Percentiles rank a stretch among this genome's conserved stretches.
Conservation (phyloP, 1,140 invertebrate genomes). For the Pogonomyrmex californicus region DNA sequence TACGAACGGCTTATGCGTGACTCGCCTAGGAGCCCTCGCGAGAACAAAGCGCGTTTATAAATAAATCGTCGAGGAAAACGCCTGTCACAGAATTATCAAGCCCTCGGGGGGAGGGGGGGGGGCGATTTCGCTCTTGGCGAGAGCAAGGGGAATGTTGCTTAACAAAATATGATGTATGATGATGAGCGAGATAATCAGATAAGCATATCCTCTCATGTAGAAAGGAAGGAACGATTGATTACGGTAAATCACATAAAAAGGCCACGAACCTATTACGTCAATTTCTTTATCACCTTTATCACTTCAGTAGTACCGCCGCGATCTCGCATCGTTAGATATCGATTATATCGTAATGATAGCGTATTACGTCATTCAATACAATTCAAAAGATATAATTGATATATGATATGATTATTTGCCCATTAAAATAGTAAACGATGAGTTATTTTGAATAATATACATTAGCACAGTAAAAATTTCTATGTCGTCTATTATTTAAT, state of each 20-base stretch:
- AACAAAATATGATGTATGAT: not conserved
- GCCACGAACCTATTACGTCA: not conserved
- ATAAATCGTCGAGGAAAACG: constrained; percentile 46
- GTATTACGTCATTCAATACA: not conserved
- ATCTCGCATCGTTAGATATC: not conserved
- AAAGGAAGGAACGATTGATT: not conserved
- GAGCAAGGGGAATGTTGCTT: not conserved
- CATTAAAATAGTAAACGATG: not conserved
- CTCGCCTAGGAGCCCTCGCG: constrained; percentile 19
- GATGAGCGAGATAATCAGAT: constrained; percentile 19
- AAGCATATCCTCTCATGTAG: not conserved
- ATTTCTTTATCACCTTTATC: not conserved
- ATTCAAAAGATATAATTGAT: not conserved
- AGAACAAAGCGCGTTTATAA: constrained; percentile 49
- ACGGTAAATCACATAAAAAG: not conserved
- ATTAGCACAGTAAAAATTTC: not conserved
- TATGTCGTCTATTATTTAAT: not conserved
- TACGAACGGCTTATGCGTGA: not conserved
- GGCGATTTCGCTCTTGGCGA: not conserved
- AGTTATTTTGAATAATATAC: not conserved
- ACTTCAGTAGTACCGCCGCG: not conserved
- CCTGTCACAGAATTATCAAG: constrained; percentile 57
- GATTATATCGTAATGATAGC: not conserved
- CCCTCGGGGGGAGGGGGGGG: not conserved
- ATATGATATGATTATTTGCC: not conserved